Conservation (phyloP, 2,797 vertebrate genomes). For the Gila robusta region DNA sequence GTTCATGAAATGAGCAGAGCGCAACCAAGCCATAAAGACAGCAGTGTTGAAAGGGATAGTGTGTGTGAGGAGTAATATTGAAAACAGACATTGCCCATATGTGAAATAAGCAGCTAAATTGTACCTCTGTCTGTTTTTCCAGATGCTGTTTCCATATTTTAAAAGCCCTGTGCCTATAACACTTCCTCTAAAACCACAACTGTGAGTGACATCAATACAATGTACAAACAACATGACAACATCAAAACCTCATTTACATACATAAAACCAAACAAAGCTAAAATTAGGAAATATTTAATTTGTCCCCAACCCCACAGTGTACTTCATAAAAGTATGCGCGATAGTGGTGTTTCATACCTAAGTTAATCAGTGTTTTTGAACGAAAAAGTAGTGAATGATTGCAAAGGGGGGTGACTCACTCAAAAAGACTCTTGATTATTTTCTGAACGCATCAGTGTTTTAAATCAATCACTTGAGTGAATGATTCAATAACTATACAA, state of each 20-base stretch:
- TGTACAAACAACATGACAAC: not conserved
- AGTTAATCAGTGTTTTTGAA: too few species aligned
- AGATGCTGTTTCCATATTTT: conserved; percentile 17
- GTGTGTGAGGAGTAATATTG: not conserved
- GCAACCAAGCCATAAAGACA: not conserved
- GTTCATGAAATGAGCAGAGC: conserved; percentile 9
- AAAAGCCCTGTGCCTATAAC: not conserved
- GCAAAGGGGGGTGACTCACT: too few species aligned
- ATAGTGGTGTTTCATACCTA: too few species aligned
- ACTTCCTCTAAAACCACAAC: conserved; percentile 2
- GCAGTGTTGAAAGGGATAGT: not conserved
- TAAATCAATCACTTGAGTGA: not conserved
- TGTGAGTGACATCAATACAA: not conserved
- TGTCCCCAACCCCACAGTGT: too few species aligned
- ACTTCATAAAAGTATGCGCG: too few species aligned
- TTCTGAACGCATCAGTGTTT: not conserved
- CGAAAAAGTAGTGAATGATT: too few species aligned
- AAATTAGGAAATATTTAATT: too few species aligned
- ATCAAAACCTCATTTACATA: not conserved
- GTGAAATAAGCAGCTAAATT: not conserved
- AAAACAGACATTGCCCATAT: not conserved
- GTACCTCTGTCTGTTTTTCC: conserved; percentile 15
- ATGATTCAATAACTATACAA: not conserved
- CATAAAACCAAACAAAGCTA: not conserved
- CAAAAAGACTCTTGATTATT: too few species aligned